phyloP scores from a whole-genome alignment of 2,797 vertebrate genomes.

The Hyperoplus immaculatus region DNA sequence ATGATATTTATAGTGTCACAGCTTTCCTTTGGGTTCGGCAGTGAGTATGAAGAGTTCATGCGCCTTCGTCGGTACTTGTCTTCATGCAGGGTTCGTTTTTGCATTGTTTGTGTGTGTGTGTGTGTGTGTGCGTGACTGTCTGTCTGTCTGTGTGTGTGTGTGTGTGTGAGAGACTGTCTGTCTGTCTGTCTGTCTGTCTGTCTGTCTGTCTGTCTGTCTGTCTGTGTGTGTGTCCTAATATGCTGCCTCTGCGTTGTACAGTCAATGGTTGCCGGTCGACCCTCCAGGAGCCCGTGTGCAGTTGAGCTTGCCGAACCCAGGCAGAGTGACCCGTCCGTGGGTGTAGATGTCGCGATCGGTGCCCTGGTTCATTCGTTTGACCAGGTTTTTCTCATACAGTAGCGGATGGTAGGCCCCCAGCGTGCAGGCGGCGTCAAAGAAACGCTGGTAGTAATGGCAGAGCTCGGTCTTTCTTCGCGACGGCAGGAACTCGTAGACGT shows the following conservation, averaged over 20 bases:
- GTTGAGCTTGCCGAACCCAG: conserved; percentile 81
- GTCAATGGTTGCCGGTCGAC: conserved; percentile 14
- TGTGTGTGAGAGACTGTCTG: neutral
- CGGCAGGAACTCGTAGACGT: conserved; percentile 88
- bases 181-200: too few species aligned
- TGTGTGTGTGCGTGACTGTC: neutral
- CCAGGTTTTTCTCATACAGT: conserved; percentile 89
- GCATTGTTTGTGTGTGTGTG: neutral
- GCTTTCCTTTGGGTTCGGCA: conserved; percentile 24
- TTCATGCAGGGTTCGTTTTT: conserved; percentile 50
- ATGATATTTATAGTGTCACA: conserved; percentile 16
- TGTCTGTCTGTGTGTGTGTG: neutral
- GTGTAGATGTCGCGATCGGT: conserved; percentile 80
- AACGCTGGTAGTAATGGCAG: conserved; percentile 88
- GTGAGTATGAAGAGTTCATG: conserved; percentile 50
- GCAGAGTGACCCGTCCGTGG: conserved; percentile 82
- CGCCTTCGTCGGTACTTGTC: conserved; percentile 2
- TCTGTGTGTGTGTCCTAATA: neutral
- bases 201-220: too few species aligned
- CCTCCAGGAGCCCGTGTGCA: conserved; percentile 63
- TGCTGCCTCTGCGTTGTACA: neutral
- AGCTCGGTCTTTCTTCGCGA: conserved; percentile 85
- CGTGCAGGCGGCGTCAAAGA: conserved; percentile 86
- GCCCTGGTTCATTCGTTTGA: conserved; percentile 88
- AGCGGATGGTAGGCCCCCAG: conserved; percentile 88